Base-by-base conservation (phyloP, 2,888 invertebrate species). In the Eustalomyia histrio region DNA sequence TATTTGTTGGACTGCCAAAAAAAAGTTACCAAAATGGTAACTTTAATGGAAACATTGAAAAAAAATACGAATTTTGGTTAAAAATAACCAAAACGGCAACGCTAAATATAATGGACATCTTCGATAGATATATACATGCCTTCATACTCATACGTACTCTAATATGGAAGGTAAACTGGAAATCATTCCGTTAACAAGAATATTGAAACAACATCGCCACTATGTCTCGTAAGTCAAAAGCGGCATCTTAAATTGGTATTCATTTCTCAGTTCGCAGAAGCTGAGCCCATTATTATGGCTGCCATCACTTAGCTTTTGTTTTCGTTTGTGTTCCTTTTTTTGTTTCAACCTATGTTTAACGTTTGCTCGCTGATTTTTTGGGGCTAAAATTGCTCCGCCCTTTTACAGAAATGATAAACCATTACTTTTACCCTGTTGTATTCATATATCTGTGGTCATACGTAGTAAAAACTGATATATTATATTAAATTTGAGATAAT, bases 131-230 rank as follows among this genome's bases (percentile, higher is more conserved):
- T 14, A 43, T 12, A 14, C 14, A 43, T 2, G 4, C 43, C 43
- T 21, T 21, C 21, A 21, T 3, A 21, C 4, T 21, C n/a, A 5
- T 14, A n/a, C 6, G 3, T 47, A 47, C 43, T 47, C 43, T 14
- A 5, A n/a, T 47, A 6, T 47, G n/a, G 1, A n/a, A 16, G 3
- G 43, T 47, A n/a, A n/a, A 47, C 43, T 47, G 43, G n/a, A 47
- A 47, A n/a, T 47, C 43, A 47, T 47, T 47, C 6, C 43, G n/a
- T n/a, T 47, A 47, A 47, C 43, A 47, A 47, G 43, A n/a, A 47
- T 47, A 47, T 47, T 47, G n/a, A 47, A 47, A 47, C 43, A 47
- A 47, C 43, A 47, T 47, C 43, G 43, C 43, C 43, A 47, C 43
- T 47, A 47, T 47, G 43, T 47, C 43, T 47, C 43, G 43, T n/a